phyloP scores from a whole-genome alignment of 2,888 invertebrate genomes.

The Amphipoea oculea region DNA sequence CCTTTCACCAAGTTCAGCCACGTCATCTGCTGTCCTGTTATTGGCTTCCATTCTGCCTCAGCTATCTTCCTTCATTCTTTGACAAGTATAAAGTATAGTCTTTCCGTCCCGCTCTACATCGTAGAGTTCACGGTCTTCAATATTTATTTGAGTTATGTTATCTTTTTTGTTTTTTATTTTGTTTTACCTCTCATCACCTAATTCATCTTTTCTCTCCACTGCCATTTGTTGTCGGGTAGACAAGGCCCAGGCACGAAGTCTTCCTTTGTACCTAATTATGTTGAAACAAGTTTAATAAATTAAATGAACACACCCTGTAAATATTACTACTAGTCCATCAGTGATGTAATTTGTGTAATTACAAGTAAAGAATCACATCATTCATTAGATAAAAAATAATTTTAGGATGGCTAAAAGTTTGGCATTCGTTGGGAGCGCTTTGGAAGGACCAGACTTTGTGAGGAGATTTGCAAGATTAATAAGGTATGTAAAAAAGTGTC shows the following conservation, averaged over 20 bases:
- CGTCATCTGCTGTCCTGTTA: no score
- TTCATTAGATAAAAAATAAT: slow-evolving; percentile 36
- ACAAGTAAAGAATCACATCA: slow-evolving; percentile 30
- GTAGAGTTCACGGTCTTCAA: no score
- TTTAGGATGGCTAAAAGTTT: slow-evolving; percentile 11
- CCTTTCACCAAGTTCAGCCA: no score
- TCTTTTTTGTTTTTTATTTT: no score
- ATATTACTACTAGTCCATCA: slow-evolving; percentile 47
- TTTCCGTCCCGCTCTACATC: no score
- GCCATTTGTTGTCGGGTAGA: not conserved
- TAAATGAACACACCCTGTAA: slow-evolving; percentile 39
- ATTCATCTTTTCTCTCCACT: no score
- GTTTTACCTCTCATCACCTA: no score
- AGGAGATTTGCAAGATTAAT: not conserved
- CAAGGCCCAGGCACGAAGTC: not conserved
- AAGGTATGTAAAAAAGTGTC: slow-evolving; percentile 28
- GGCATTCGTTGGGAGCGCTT: slow-evolving; percentile 45
- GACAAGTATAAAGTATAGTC: no score
- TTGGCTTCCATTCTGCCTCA: no score
- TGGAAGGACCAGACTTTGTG: slow-evolving; percentile 1
- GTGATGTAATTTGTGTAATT: slow-evolving; percentile 68
- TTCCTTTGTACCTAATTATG: not conserved
- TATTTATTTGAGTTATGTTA: no score
- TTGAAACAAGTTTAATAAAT: not conserved
- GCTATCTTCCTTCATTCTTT: no score